Base-by-base conservation (phyloP, 1,140 invertebrate genomes). In the Megalonaias nervosa region DNA sequence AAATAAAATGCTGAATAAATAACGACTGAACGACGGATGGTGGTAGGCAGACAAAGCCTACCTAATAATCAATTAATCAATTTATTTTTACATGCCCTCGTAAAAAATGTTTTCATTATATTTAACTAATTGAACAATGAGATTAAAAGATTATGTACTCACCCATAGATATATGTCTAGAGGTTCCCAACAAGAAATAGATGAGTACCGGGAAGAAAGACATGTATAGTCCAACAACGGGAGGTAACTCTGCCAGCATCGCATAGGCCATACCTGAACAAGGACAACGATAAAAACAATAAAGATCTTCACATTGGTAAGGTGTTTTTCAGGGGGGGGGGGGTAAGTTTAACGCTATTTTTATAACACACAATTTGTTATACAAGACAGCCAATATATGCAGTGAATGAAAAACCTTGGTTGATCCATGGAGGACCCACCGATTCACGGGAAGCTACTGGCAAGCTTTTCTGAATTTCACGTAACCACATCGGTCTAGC, bases 171-270 rank as follows among this genome's bases (percentile, higher is more conserved):
- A 90, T 83, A 74, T 92, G 91, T 77, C 82, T 87, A 13, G 91
- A 92, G 15, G 90, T 87, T 56, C 92, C 92, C 69, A 92, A 87
- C 64, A 92, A 85, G 75, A 91, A 91, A 79, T 92, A 92, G 14
- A 92, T 74, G 12, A 92, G 74, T 5, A 91, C 89, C n/a, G 90
- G 90, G 70, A 92, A 89, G 77, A 92, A 92, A 13, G 90, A 90
- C 21, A 87, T 87, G 71, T 92, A 91, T 1, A 92, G 86, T n/a
- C 91, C 91, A 79, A 85, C 88, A 15, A 91, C 85, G 55, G 91
- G 90, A 6, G 86, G 86, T 6, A 92, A 73, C 16, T 83, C 81
- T 65, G 90, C 86, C 77, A 92, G 80, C 74, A 91, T 79, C 31
- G 86, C 87, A 81, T 92, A 92, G 1, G 90, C 91, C 87, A 92